Base-by-base conservation (phyloP, 2,113 vertebrate species). In the Scortum barcoo region DNA sequence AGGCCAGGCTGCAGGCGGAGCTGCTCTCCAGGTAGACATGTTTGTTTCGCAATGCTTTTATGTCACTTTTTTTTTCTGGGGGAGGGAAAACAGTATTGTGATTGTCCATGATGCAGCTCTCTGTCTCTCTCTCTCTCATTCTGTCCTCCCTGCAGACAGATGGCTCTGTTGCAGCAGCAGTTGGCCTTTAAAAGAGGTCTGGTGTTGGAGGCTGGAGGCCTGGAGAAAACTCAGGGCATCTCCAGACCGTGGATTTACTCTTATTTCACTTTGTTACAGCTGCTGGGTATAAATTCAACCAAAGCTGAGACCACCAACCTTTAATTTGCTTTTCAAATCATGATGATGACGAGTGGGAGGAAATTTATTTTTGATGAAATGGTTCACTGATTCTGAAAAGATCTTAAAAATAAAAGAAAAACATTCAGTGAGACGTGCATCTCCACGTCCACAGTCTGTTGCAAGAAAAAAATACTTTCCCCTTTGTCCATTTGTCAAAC, bases 201-300 rank as follows among this genome's bases (percentile, higher is more conserved):
- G 4, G 16, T 12, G 50, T 61, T 86, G 73, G 96, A 97, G 93
- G 89, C 92, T 10, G 92, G 48, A 0, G 87, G 93, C 46, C 85
- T 96, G 72, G 94, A 95, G 84, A 92, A 94, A 71, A 90, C 78
- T 5, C 95, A 96, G 26, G 86, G 81, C 0, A 81, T 96, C 87
- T 96, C 94, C 65, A 86, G 89, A 67, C 93, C 96, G 0, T 91
- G 89, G 94, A 87, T 96, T 72, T 96, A 94, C 90, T 96, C 95
- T 13, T 96, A 96, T 30, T 94, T 96, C 89, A 88, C 95, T 54
- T 79, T 95, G 68, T 82, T 96, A 72, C 81, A 96, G 89, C 70
- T 92, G 3, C 81, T 93, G 87, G 87, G 87, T 28, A 77, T 91
- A 30, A 89, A 50, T 14, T 26, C 72, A 11, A 1, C 72, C 1